Base-by-base conservation (phyloP, 2,888 invertebrate species). In the Romanomermis culicivorax region DNA sequence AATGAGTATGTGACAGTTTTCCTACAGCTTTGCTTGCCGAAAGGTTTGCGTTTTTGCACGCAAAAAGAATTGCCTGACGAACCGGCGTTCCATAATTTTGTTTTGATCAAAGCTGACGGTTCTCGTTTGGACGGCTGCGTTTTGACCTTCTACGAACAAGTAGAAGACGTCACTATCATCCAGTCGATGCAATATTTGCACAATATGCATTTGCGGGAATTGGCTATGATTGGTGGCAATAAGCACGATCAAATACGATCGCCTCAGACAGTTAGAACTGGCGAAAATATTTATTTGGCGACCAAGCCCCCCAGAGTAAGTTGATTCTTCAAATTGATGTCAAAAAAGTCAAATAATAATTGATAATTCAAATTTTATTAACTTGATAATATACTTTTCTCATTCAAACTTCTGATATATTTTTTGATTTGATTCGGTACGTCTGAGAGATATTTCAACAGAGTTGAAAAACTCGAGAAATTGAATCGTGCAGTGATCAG, bases 21-120 rank as follows among this genome's bases (percentile, higher is more conserved):
- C n/a, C n/a, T n/a, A 26, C 72, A 95, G 93, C 77, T 97, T 47
- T 88, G 88, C 70, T 76, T 95, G 69, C 95, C 95, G 57, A 83
- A 83, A 72, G 95, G 95, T 47, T 74, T 97, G 54, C 80, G 83
- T 65, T 93, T 97, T 74, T 80, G 85, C 60, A 93, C 91, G 14
- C 89, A 93, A 70, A 87, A 86, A 71, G 85, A 89, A 71, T 76
- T 78, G 17, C 66, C 66, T 3, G 52, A 57, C n/a, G 58, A 57
- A 42, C 63, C 64, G 2, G 54, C 53, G 20, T 89, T 93, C 72
- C 97, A 97, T 73, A 85, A 91, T 51, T 97, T 95, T 76, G 81
- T 95, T 55, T 86, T 95, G 58, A 95, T 95, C 17, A 78, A 85
- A 64, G 93, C 95, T 75, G 91, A 97, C 78, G 95, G 93, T 55